Evolutionary conservation across 2,113 vertebrate genomes (phyloP).

Genomic region (Jacana jacana): DNA sequence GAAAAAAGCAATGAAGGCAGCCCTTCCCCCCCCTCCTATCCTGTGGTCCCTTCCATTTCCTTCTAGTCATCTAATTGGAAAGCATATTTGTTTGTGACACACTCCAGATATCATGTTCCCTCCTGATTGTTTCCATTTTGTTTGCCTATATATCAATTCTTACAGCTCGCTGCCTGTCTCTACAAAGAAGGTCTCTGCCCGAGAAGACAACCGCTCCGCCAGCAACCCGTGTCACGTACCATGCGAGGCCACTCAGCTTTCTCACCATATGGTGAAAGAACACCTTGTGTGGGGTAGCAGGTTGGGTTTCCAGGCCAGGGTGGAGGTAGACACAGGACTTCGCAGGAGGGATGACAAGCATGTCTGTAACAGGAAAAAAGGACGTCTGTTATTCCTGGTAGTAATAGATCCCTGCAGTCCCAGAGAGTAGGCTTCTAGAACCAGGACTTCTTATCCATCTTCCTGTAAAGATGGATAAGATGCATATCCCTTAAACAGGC

Average conservation of each 20-base stretch:
- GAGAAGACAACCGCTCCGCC: neutral
- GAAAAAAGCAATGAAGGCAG: neutral
- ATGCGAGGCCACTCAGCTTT: neutral
- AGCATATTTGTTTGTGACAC: conserved; percentile 49
- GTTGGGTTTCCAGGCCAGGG: neutral
- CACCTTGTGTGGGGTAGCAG: conserved; percentile 2
- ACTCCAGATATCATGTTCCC: conserved; percentile 42
- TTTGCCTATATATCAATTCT: conserved; percentile 45
- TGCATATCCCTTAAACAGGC: neutral
- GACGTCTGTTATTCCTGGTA: neutral
- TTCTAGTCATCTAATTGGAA: conserved; percentile 21
- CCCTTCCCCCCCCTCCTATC: neutral
- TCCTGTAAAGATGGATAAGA: too few relatives aligned
- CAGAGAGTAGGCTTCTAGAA: neutral
- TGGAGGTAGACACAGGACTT: neutral
- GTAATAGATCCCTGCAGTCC: neutral
- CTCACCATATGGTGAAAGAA: conserved; percentile 26
- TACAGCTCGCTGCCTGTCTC: conserved; percentile 37
- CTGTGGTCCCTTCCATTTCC: neutral
- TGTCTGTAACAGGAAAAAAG: neutral
- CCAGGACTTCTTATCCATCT: neutral
- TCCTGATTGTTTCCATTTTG: conserved; percentile 33
- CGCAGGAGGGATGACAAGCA: neutral
- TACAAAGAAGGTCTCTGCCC: neutral
- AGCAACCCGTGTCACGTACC: neutral